phyloP scores from a whole-genome alignment of 2,888 invertebrate genomes.

The Parochlus steinenii region DNA sequence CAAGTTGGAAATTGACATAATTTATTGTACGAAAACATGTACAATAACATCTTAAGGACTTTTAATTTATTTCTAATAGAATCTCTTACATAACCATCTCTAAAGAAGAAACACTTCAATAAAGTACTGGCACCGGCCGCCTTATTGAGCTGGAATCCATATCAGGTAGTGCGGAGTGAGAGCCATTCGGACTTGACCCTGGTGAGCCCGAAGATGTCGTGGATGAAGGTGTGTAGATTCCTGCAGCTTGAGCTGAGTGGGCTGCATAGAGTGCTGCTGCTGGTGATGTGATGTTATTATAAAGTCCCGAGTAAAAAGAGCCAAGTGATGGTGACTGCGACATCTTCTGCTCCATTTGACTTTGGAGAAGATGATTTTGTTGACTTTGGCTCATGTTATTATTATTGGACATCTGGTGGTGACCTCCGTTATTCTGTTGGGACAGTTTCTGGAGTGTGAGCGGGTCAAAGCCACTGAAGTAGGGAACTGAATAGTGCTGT shows the following conservation, averaged over 20 bases:
- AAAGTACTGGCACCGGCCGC: constrained; percentile 29
- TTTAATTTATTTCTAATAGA: no score
- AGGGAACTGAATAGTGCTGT: constrained; percentile 34
- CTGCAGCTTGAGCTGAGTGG: constrained; percentile 19
- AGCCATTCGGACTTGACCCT: constrained; percentile 27
- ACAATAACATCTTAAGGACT: no score
- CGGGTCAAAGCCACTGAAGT: constrained; percentile 30
- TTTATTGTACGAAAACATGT: no score
- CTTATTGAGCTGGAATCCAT: constrained; percentile 21
- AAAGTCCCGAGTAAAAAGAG: constrained; percentile 30
- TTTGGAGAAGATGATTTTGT: constrained; percentile 28
- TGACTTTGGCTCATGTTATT: constrained; percentile 27
- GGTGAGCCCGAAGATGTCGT: constrained; percentile 28
- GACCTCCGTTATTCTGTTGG: constrained; percentile 24
- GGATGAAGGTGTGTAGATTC: constrained; percentile 27
- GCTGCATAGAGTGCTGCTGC: constrained; percentile 23
- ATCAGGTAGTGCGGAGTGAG: constrained; percentile 14
- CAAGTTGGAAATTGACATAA: no score
- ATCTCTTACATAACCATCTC: no score
- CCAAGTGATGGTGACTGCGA: constrained; percentile 27
- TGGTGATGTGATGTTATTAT: constrained; percentile 28
- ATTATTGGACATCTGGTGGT: constrained; percentile 23
- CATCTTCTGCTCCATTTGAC: constrained; percentile 26
- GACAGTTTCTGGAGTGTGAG: constrained; percentile 26
- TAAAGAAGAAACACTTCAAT: constrained; percentile 20